A percentile compares a stretch with the other conserved stretches of the same genome.
Conservation (phyloP, 2,797 vertebrate species). For the Malurus splendens region DNA sequence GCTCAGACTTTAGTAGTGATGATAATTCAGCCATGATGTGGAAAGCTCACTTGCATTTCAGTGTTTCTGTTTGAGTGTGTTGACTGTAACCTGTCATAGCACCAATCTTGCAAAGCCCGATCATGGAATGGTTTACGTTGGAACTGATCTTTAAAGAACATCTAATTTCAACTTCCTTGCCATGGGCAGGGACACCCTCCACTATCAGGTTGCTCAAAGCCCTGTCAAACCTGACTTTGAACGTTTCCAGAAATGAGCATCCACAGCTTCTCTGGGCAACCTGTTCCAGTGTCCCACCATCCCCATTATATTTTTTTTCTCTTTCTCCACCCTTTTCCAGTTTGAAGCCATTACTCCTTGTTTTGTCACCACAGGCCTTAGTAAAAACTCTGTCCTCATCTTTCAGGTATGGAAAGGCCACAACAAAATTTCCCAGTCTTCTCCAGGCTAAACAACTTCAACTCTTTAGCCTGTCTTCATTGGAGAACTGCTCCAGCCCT, state of each 20-base stretch:
- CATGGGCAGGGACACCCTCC: neutral
- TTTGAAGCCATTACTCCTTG: neutral
- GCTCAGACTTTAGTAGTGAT: neutral
- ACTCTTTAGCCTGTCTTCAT: neutral
- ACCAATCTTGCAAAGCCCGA: neutral
- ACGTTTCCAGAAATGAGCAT: neutral
- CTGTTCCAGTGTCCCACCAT: neutral
- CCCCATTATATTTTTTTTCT: fast-evolving
- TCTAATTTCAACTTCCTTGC: neutral
- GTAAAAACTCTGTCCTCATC: neutral
- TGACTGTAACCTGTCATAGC: neutral
- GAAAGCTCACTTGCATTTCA: neutral
- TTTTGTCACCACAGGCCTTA: neutral
- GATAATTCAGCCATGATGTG: neutral
- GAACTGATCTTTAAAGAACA: neutral
- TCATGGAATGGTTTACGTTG: neutral
- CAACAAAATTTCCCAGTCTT: neutral
- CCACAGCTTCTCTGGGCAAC: neutral
- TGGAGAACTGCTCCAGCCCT: neutral
- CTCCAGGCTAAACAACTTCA: neutral
- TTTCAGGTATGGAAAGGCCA: neutral
- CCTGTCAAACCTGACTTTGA: neutral
- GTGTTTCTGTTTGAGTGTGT: neutral
- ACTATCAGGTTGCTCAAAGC: neutral
- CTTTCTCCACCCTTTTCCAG: neutral